These are phyloP conservation scores for Rhombomys opimus DNA, from an alignment of 2,113 vertebrate genomes.

Conservation along the genomic window DNA sequence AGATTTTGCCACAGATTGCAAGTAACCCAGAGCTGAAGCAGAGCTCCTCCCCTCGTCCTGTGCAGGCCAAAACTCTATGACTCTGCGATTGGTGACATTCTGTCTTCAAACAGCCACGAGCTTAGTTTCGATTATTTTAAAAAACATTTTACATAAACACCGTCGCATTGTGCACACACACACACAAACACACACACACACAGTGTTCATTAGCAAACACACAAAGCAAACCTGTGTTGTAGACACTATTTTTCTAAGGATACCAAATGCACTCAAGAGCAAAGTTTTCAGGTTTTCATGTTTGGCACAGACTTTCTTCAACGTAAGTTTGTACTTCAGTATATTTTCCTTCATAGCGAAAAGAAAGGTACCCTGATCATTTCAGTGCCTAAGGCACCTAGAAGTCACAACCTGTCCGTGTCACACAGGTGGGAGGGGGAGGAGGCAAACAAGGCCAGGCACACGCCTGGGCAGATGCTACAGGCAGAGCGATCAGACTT, in stretches of 20 bases:
- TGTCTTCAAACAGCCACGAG: not conserved
- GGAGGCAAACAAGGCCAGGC: not conserved
- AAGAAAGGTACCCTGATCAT: not conserved
- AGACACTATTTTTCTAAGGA: not conserved
- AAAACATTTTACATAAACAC: not conserved
- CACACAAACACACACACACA: not conserved
- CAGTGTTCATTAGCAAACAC: not conserved
- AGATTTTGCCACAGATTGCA: not conserved
- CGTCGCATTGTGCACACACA: accelerated
- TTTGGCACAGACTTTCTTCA: not conserved
- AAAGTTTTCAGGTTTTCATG: not conserved
- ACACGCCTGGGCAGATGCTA: not conserved
- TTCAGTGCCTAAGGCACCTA: not conserved
- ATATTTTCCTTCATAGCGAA: not conserved
- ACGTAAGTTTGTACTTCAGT: not conserved
- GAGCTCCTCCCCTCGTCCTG: not conserved
- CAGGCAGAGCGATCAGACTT: not conserved
- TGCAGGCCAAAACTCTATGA: not conserved
- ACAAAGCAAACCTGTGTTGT: not conserved
- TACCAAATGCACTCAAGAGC: not conserved
- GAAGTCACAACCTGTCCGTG: not conserved
- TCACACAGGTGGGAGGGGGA: too few species aligned
- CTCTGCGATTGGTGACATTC: not conserved
- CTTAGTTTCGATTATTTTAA: not conserved
- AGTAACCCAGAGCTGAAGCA: too few species aligned